Conservation (phyloP, 2,113 vertebrate genomes). For the Centropristis striata region DNA sequence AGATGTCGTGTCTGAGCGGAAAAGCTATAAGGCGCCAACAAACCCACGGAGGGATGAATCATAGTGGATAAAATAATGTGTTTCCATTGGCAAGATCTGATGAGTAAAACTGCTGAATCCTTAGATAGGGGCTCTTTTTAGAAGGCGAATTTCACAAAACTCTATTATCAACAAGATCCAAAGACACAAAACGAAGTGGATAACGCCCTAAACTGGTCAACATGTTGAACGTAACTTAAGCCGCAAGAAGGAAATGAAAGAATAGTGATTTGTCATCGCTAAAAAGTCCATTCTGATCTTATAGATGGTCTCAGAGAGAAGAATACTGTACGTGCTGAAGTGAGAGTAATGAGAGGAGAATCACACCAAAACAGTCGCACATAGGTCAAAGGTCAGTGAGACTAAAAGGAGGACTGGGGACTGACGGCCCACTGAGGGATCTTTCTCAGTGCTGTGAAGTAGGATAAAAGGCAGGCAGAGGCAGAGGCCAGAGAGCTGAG, state of each 20-base stretch:
- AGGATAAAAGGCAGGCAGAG: constrained; percentile 1
- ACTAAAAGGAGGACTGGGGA: neutral
- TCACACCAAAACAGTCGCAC: neutral
- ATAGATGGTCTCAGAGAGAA: neutral
- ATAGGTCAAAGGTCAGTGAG: constrained; percentile 19
- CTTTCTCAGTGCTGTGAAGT: neutral
- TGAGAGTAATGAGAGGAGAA: neutral
- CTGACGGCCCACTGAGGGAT: constrained; percentile 12
- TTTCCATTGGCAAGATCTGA: constrained; percentile 38
- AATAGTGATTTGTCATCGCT: too few species aligned
- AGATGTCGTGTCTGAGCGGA: constrained; percentile 28
- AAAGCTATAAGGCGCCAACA: constrained; percentile 17
- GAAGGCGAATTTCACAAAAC: neutral
- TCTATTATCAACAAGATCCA: neutral
- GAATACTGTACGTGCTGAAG: neutral
- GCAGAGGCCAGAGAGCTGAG: constrained; percentile 8
- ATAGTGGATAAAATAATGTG: constrained; percentile 20
- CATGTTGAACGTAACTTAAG: neutral
- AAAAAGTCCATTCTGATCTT: neutral
- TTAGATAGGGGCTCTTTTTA: constrained; percentile 9
- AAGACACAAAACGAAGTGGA: neutral
- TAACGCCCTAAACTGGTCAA: neutral
- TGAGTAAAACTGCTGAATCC: neutral
- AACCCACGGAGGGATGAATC: constrained; percentile 68
- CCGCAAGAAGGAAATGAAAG: constrained; percentile 9